These are phyloP conservation scores for Eurystomus glaucurus DNA, from an alignment of 2,797 vertebrate genomes.

Conservation along the genomic window DNA sequence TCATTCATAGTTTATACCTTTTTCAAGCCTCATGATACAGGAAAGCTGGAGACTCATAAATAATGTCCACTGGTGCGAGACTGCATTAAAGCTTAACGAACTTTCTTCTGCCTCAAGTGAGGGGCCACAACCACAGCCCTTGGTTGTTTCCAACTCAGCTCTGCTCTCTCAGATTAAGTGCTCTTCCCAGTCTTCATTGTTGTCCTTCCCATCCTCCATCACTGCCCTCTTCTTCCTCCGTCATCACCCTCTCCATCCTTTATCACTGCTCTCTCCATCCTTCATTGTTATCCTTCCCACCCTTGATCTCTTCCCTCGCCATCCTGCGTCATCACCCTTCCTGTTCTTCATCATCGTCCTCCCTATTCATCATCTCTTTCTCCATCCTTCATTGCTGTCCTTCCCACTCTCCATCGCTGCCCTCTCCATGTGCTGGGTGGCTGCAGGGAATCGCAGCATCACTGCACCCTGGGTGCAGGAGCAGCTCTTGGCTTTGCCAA, in stretches of 20 bases:
- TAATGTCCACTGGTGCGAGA: background rate
- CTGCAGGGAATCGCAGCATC: background rate
- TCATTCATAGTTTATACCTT: conserved; percentile 59
- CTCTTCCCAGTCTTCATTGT: background rate
- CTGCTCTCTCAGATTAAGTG: background rate
- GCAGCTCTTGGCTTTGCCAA: background rate
- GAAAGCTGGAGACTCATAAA: conserved; percentile 48
- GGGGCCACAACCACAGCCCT: background rate
- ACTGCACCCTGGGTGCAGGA: background rate
- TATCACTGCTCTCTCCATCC: background rate
- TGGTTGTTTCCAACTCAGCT: background rate
- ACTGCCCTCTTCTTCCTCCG: background rate
- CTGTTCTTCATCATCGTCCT: background rate
- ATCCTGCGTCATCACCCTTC: background rate
- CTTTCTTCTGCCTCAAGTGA: background rate
- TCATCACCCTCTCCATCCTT: background rate
- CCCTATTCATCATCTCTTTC: background rate
- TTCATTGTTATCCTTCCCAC: background rate
- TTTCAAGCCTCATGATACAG: conserved; percentile 33
- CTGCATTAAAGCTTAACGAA: background rate
- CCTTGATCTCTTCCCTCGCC: background rate
- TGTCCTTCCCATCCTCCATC: background rate
- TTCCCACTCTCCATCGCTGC: background rate
- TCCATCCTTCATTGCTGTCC: background rate
- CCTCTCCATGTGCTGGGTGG: background rate